Base-by-base conservation (phyloP, 2,888 invertebrate genomes). In the Mystacides longicornis region DNA sequence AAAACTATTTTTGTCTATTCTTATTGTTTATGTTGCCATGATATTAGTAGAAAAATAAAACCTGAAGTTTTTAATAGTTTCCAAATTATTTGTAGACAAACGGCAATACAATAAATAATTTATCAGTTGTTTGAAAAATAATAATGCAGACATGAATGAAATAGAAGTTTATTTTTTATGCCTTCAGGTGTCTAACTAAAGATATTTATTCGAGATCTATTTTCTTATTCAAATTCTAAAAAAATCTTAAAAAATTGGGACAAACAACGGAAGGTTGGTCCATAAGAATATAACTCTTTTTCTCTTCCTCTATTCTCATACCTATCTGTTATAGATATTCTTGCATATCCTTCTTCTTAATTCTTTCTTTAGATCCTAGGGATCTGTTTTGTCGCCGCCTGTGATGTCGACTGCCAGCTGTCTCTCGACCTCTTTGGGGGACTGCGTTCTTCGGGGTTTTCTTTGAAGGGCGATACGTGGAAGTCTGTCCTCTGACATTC, bases 331-430 rank as follows among this genome's bases (percentile, higher is more conserved):
- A 27, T 7, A 27, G 11, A 7, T 27, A 5, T 7, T 7, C 33
- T 16, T 37, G 14, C 37, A n/a, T 37, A 20, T 50, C n/a, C 33
- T 50, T 50, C 33, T 50, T 48, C 48, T 18, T n/a, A n/a, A n/a
- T n/a, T 48, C 48, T 21, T 48, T 2, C 2, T 22, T 5, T 46
- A 46, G 46, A 14, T 46, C 46, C 9, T 31, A 19, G 4, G 3
- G 46, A 46, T 14, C 46, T 46, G 46, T 46, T 46, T 46, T 19
- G 46, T 18, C 3, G 7, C 14, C 7, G 14, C 37, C 3, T 37
- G 37, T 3, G 37, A 37, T 37, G 37, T 3, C 3, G 37, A 37
- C 3, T 14, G 3, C 37, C 37, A 37, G 46, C 46, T 46, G 46
- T 46, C 46, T 14, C 20, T 46, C 46, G 19, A 46, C 16, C 46